Evolutionary conservation across 2,113 vertebrate species (phyloP).

Genomic region (Tetrax tetrax): DNA sequence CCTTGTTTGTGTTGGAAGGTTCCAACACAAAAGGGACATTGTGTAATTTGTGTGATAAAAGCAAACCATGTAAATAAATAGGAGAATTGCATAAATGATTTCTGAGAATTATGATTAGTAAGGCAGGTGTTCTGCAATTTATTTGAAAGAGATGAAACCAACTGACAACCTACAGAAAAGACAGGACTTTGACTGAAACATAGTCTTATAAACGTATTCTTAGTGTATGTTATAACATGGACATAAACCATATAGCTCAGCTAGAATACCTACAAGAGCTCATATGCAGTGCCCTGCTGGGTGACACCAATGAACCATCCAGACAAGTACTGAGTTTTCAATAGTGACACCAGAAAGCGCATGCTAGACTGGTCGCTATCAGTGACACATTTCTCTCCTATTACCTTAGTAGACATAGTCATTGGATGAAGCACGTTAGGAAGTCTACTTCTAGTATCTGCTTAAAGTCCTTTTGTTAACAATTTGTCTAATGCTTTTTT

Average conservation of each 20-base stretch:
- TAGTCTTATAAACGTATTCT: not conserved
- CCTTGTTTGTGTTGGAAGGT: not conserved
- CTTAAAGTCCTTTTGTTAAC: not conserved
- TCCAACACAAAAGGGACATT: not conserved
- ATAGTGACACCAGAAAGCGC: not conserved
- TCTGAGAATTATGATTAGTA: conserved; percentile 6
- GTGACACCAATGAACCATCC: not conserved
- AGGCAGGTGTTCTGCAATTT: not conserved
- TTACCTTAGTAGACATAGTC: not conserved
- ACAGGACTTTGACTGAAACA: not conserved
- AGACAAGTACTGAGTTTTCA: not conserved
- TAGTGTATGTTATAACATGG: not conserved
- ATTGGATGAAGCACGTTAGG: not conserved
- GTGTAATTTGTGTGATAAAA: not conserved
- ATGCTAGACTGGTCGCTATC: not conserved
- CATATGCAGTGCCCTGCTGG: not conserved
- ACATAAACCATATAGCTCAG: not conserved
- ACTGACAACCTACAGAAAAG: not conserved
- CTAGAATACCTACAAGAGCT: not conserved
- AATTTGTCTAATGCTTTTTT: not conserved
- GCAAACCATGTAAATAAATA: not conserved
- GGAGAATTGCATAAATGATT: not conserved
- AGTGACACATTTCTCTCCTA: not conserved
- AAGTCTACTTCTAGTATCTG: not conserved
- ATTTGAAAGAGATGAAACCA: not conserved